Evolutionary conservation across 2,888 invertebrate genomes (phyloP).

Genomic region (Leptopilina syphax): DNA sequence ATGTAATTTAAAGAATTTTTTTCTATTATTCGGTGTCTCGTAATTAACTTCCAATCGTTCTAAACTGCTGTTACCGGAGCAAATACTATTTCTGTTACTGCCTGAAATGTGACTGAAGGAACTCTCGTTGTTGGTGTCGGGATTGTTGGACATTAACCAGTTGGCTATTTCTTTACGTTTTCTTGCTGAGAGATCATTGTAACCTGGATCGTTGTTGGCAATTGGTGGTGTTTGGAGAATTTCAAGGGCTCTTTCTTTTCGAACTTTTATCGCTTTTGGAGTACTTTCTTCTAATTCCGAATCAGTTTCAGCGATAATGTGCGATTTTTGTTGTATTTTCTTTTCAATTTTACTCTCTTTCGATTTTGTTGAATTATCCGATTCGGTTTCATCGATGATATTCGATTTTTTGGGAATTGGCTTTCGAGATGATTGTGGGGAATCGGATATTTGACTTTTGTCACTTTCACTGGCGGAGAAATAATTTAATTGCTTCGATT

Average conservation of each 20-base stretch:
- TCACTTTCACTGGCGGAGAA: slow-evolving; percentile 55
- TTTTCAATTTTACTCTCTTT: background rate
- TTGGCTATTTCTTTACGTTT: slow-evolving; percentile 69
- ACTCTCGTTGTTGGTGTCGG: slow-evolving; percentile 62
- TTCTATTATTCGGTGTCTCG: slow-evolving; percentile 75
- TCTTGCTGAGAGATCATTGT: slow-evolving; percentile 61
- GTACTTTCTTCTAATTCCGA: slow-evolving; percentile 18
- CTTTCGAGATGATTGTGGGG: slow-evolving; percentile 40
- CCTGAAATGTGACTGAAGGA: slow-evolving; percentile 65
- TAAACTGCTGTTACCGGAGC: slow-evolving; percentile 73
- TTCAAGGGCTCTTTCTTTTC: background rate
- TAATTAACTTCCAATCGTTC: slow-evolving; percentile 71
- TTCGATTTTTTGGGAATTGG: background rate
- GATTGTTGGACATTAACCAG: slow-evolving; percentile 68
- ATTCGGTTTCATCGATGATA: background rate
- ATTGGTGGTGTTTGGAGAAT: background rate
- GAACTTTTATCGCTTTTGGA: background rate
- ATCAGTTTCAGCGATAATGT: background rate
- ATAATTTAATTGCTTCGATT: slow-evolving; percentile 54
- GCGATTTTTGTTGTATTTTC: background rate
- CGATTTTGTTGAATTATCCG: background rate
- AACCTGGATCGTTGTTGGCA: slow-evolving; percentile 6
- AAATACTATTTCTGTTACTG: slow-evolving; percentile 62
- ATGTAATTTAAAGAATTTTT: slow-evolving; percentile 56
- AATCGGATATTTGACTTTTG: slow-evolving; percentile 47